phyloP scores from a whole-genome alignment of 2,797 vertebrate species.

The Tinamus major region DNA sequence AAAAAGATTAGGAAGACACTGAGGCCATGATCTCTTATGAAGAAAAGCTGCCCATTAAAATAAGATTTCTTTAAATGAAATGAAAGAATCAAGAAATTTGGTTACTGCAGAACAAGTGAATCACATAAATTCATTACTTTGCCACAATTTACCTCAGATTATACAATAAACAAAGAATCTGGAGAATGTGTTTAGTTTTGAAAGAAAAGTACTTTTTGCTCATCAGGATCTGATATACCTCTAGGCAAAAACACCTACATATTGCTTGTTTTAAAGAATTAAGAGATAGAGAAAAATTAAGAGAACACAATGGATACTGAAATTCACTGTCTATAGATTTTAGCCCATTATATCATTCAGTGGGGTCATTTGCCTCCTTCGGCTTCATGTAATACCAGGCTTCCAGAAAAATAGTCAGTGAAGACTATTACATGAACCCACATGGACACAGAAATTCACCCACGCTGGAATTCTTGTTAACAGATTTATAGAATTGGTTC shows the following conservation, averaged over 20 bases:
- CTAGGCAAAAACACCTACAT: neutral
- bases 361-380: neutral
- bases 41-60: neutral
- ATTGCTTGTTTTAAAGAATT: neutral
- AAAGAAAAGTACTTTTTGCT: neutral
- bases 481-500: neutral
- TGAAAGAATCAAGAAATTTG: neutral
- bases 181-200: neutral
- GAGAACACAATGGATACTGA: neutral
- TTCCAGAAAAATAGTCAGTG: neutral
- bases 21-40: neutral
- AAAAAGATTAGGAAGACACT: neutral
- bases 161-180: neutral
- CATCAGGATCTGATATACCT: neutral
- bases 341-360: neutral
- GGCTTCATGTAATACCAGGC: neutral
- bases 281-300: neutral
- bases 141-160: neutral
- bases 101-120: neutral
- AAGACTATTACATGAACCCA: neutral
- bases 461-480: neutral
- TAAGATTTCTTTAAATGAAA: neutral
- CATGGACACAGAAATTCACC: neutral
- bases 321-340: neutral
- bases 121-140: neutral